Percentiles rank a stretch among this genome's conserved stretches.
Conservation (phyloP, 2,113 vertebrate genomes). For the Ranitomeya variabilis region DNA sequence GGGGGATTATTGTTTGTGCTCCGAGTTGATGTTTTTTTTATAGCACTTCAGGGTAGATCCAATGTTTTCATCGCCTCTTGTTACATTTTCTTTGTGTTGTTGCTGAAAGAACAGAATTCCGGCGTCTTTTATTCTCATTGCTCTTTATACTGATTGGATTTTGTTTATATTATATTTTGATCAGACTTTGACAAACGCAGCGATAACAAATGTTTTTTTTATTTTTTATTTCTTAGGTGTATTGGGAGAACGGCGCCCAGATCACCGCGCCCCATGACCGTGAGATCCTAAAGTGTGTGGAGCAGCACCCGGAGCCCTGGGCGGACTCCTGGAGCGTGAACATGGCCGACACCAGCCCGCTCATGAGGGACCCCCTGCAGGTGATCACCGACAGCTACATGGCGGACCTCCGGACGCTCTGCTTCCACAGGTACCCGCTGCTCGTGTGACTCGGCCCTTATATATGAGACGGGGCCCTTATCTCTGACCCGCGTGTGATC, state of each 20-base stretch:
- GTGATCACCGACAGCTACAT: conserved; percentile 82
- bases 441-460: neutral
- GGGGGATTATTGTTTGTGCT: no score
- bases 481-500: conserved; percentile 23
- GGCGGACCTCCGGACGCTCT: conserved; percentile 84
- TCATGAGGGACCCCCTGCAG: conserved; percentile 82
- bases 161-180: no score
- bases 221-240: conserved; percentile 74
- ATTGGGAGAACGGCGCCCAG: conserved; percentile 93
- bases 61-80: no score
- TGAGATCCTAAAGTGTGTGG: conserved; percentile 85
- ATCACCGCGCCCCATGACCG: conserved; percentile 89
- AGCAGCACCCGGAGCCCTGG: conserved; percentile 89
- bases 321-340: conserved; percentile 85
- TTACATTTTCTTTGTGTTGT: no score
- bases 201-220: no score
- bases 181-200: no score
- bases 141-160: no score
- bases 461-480: neutral
- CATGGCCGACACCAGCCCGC: conserved; percentile 76
- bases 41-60: no score
- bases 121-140: no score
- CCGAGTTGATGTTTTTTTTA: no score
- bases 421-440: conserved; percentile 81
- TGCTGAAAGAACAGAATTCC: no score